Conservation (phyloP, 2,113 vertebrate genomes). For the Caloenas nicobarica region DNA sequence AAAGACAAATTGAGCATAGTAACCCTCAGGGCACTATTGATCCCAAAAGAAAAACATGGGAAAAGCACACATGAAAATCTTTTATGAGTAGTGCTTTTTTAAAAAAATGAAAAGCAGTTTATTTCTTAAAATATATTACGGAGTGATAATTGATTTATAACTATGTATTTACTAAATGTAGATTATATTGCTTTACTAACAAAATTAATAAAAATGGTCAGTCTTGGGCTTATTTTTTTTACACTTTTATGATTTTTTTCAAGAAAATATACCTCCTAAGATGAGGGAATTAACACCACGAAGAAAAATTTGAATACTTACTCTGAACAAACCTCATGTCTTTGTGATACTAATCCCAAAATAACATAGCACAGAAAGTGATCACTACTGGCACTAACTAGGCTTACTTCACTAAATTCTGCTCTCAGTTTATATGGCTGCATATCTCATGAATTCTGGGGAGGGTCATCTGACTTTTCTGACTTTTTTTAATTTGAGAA, state of each 20-base stretch:
- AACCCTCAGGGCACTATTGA: background rate
- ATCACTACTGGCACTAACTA: background rate
- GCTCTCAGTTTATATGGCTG: background rate
- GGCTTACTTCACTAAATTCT: background rate
- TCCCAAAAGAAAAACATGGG: background rate
- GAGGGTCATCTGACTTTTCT: background rate
- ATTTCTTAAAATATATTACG: background rate
- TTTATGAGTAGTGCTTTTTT: background rate
- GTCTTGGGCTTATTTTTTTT: background rate
- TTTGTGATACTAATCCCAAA: background rate
- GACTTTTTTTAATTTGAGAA: background rate
- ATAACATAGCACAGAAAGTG: background rate
- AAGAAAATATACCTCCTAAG: background rate
- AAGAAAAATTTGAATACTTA: background rate
- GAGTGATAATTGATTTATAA: background rate
- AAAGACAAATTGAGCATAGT: background rate
- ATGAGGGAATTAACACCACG: background rate
- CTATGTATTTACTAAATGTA: background rate
- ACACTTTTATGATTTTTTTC: background rate
- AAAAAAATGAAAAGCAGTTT: background rate
- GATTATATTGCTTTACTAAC: background rate
- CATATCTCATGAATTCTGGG: background rate
- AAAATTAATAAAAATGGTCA: background rate
- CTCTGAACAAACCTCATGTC: background rate
- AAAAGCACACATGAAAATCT: background rate